Conservation (phyloP, 2,888 invertebrate genomes). For the Fragum whitleyi region DNA sequence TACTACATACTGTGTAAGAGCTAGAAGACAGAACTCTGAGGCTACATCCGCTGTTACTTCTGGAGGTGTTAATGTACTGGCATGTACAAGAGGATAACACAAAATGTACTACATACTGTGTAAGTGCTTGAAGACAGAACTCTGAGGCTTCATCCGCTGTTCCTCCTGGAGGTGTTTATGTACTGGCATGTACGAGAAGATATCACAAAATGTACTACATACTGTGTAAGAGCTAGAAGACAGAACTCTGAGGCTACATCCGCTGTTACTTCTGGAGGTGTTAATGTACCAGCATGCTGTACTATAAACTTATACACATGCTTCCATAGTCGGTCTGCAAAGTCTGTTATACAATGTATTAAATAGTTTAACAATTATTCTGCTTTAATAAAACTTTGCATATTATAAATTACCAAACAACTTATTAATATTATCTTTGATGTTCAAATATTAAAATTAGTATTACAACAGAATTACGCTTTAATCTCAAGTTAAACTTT, state of each 20-base stretch:
- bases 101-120: too few relatives aligned
- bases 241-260: conserved; percentile 79
- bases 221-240: conserved; percentile 60
- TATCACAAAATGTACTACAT: too few relatives aligned
- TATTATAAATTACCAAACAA: too few relatives aligned
- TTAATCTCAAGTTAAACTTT: too few relatives aligned
- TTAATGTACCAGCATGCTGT: conserved; percentile 73
- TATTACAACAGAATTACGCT: too few relatives aligned
- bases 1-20: conserved; percentile 45
- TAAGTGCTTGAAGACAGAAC: conserved; percentile 71
- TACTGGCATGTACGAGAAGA: conserved; percentile 72
- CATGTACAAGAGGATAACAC: too few relatives aligned
- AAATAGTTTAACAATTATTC: neutral
- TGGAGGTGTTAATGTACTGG: conserved; percentile 75
- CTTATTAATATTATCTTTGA: too few relatives aligned
- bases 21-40: conserved; percentile 74
- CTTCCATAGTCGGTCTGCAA: conserved; percentile 70
- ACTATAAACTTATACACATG: conserved; percentile 72
- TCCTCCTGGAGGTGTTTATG: conserved; percentile 74
- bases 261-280: conserved; percentile 75
- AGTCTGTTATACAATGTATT: conserved; percentile 48
- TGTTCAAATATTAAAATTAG: too few relatives aligned
- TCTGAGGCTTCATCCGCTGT: conserved; percentile 79
- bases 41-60: conserved; percentile 78
- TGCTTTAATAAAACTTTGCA: too few relatives aligned